Evolutionary conservation across 2,888 invertebrate genomes (phyloP), one percentile per base, ranked within the genome.

Genomic region (Acronicta alni): DNA sequence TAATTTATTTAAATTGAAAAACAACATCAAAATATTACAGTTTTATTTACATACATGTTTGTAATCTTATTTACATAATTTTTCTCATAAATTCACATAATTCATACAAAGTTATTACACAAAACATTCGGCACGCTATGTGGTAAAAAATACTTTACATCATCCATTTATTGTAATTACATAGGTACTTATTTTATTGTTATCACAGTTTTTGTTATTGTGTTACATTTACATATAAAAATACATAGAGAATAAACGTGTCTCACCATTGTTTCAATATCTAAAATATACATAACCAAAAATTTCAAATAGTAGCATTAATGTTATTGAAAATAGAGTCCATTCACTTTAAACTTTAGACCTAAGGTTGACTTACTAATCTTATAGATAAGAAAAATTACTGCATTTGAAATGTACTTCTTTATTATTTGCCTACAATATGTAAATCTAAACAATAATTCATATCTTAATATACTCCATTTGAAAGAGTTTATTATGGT

Each of bases 161-260:
- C 47, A 45, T 58, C 58, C 37, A 14, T 44, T 58, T 16, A 58
- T 55, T 65, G 67, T 55, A 66, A 56, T 58, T 58, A 66, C 56
- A 67, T 58, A 66, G 53, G 65, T 77, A 67, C 51, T 62, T 66
- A 77, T 55, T 76, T 59, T 65, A 77, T 72, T 60, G 52, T 54
- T 77, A 77, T 77, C 77, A 77, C 77, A 77, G 77, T 58, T 78
- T 63, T 66, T 56, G 49, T 61, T 37, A 54, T 67, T 46, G 52
- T 67, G 53, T 57, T 62, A 48, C 66, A 72, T 75, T 62, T 66
- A 77, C 63, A 67, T 67, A 62, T 44, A 58, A 56, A 15, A 48
- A 43, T 43, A 49, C 15, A 51, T 59, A 47, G n/a, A 39, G 37
- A 60, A 18, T 17, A 47, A 56, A 44, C 54, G 17, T 59, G 60